Base-by-base conservation (phyloP, 2,797 vertebrate species). In the Syngnathus acus region DNA sequence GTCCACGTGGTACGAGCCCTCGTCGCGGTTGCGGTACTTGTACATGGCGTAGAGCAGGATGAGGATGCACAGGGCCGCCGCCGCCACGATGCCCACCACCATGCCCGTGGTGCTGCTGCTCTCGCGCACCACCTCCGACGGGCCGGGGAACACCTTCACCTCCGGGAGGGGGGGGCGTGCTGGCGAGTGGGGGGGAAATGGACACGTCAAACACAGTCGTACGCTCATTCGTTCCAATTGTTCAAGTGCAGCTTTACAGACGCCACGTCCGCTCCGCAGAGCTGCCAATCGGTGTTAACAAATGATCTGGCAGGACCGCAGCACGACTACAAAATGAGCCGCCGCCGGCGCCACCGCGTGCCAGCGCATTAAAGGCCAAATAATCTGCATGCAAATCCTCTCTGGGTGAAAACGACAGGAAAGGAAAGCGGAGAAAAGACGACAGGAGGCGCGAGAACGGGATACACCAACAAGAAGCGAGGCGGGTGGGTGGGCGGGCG, bases 11-110 rank as follows among this genome's bases (percentile, higher is more conserved):
- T 99, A 99, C 0, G 97, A 98, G 77, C 97, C 97, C 84, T 99
- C 97, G 71, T 99, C 97, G 19, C 97, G 94, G 87, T 99, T 99
- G 81, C 97, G 91, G 89, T 99, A 99, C 89, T 99, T 99, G 93
- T 99, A 99, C 97, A 99, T 99, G 85, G 97, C 97, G 51, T 99
- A 99, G 75, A 99, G 96, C 64, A 99, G 95, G 86, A 99, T 99
- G 88, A 99, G 95, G 86, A 99, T 99, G 89, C 97, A 99, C 69
- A 99, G 93, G 19, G 97, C 97, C 0, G 97, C 97, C 0, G 97
- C 97, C 0, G 97, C 96, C 47, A 99, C 96, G 4, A 99, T 99
- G 74, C 97, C 97, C 42, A 99, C 97, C 68, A 99, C 97, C 97
- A 99, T 99, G 68, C 96, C 97, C 0, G 97, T 99, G 32, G 97